phyloP scores from a whole-genome alignment of 2,888 invertebrate genomes.

The Apocheima hispidaria region DNA sequence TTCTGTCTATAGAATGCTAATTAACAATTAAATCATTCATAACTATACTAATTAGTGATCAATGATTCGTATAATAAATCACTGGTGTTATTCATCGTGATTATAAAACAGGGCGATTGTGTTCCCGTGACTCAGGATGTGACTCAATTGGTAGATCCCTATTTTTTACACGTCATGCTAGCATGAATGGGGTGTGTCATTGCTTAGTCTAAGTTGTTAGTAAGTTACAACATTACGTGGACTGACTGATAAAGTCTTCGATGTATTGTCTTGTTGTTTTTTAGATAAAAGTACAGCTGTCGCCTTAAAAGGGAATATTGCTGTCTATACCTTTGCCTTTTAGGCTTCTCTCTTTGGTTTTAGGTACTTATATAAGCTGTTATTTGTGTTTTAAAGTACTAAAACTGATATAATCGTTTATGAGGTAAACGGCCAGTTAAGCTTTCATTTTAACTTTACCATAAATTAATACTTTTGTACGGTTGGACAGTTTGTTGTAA shows the following conservation, averaged over 20 bases:
- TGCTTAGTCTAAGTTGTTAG: slow-evolving; percentile 53
- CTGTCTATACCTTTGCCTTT: background rate
- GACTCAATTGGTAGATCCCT: slow-evolving; percentile 54
- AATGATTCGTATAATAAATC: slow-evolving; percentile 57
- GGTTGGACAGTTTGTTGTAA: no score
- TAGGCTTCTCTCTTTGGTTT: background rate
- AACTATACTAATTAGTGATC: slow-evolving; percentile 52
- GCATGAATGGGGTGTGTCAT: slow-evolving; percentile 67
- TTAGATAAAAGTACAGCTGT: background rate
- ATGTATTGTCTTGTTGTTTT: slow-evolving; percentile 27
- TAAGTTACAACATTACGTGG: slow-evolving; percentile 25
- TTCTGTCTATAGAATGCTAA: slow-evolving; percentile 54
- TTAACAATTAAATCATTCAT: slow-evolving; percentile 54
- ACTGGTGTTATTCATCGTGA: slow-evolving; percentile 63
- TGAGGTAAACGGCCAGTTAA: no score
- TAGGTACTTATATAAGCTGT: no score
- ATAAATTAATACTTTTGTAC: no score
- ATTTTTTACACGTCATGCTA: slow-evolving; percentile 51
- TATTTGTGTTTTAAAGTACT: no score
- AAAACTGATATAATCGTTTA: no score
- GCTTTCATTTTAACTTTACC: no score
- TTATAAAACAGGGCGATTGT: slow-evolving; percentile 41
- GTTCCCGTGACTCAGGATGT: slow-evolving; percentile 47
- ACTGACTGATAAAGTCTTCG: slow-evolving; percentile 11
- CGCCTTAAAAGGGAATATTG: background rate